Conservation (phyloP, 2,797 vertebrate genomes). For the Malurus splendens region DNA sequence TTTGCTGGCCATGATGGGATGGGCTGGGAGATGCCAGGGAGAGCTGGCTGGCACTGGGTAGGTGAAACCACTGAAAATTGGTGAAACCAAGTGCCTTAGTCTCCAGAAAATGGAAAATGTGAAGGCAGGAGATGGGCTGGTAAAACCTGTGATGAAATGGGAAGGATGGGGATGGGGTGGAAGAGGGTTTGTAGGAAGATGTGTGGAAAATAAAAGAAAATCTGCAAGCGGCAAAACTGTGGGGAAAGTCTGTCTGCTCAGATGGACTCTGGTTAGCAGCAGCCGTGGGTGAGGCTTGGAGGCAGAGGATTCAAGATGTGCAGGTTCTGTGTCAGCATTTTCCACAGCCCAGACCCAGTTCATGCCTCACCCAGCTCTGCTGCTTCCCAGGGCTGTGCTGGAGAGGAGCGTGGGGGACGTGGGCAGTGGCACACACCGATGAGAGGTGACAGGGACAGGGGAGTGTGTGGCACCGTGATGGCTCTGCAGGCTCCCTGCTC, state of each 20-base stretch:
- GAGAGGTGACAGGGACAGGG: not conserved
- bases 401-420: accelerated
- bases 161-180: not conserved
- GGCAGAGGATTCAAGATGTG: not conserved
- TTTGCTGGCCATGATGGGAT: not conserved
- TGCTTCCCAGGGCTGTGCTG: accelerated
- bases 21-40: not conserved
- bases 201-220: not conserved
- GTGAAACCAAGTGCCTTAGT: not conserved
- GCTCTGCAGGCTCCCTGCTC: not conserved
- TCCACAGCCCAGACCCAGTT: not conserved
- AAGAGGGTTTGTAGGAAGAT: not conserved
- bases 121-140: not conserved
- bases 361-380: not conserved
- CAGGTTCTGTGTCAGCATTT: not conserved
- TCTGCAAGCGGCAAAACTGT: accelerated
- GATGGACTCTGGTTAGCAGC: not conserved
- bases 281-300: not conserved
- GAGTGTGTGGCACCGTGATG: accelerated
- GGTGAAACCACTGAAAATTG: not conserved
- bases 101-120: not conserved
- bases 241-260: accelerated
- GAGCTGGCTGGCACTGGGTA: not conserved
- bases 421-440: accelerated
- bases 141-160: not conserved